These are phyloP conservation scores for Blera fallax DNA, from an alignment of 2,888 invertebrate genomes.

Conservation along the genomic window DNA sequence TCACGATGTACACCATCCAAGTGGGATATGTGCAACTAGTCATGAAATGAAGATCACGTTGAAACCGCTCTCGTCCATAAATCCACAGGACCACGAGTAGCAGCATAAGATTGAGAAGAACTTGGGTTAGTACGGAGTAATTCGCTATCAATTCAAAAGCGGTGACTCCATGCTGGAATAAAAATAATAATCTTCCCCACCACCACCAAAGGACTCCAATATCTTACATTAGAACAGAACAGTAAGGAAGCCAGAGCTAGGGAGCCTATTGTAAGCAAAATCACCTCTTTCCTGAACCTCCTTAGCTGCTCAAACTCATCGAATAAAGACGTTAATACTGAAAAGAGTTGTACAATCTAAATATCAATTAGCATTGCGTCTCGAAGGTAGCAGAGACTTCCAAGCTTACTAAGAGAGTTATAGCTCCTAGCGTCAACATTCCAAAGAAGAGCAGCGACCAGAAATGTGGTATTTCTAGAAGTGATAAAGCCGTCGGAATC, in stretches of 20 bases:
- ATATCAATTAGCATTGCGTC: background rate
- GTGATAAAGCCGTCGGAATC: constrained; percentile 14
- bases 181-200: background rate
- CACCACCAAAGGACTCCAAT: too few species aligned
- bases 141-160: constrained; percentile 73
- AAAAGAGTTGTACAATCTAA: constrained; percentile 78
- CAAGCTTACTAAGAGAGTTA: constrained; percentile 20
- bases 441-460: constrained; percentile 42
- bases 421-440: constrained; percentile 34
- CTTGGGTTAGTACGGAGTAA: constrained; percentile 74
- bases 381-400: too few species aligned
- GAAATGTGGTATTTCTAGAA: constrained; percentile 13
- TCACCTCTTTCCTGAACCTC: constrained; percentile 73
- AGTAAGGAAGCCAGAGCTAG: constrained; percentile 74
- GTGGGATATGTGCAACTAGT: constrained; percentile 85
- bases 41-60: constrained; percentile 89
- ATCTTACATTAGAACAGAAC: constrained; percentile 75
- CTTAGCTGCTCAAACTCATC: constrained; percentile 79
- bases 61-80: constrained; percentile 87
- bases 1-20: constrained; percentile 78
- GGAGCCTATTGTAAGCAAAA: constrained; percentile 71
- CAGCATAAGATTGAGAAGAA: constrained; percentile 84
- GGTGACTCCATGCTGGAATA: constrained; percentile 75
- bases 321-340: constrained; percentile 77
- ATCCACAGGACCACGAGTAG: constrained; percentile 91